phyloP scores from a whole-genome alignment of 2,113 vertebrate species.

The Tylochromis polylepis region DNA sequence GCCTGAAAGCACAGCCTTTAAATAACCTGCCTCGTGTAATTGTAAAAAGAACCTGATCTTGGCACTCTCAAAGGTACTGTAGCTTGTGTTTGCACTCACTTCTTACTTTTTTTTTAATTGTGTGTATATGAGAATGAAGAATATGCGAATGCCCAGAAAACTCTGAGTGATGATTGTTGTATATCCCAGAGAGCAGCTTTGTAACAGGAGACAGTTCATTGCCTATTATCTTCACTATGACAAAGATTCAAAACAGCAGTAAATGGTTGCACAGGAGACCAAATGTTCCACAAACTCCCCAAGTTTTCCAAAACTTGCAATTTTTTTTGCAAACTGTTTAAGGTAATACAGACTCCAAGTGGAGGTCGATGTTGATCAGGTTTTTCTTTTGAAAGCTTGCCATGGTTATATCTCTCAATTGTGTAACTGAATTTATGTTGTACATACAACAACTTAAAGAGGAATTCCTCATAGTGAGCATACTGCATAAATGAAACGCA shows the following conservation, averaged over 20 bases:
- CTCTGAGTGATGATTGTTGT: conserved; percentile 26
- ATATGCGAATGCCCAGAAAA: not conserved
- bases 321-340: not conserved
- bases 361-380: not conserved
- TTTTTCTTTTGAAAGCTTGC: not conserved
- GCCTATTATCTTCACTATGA: conserved; percentile 32
- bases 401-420: not conserved
- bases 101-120: not conserved
- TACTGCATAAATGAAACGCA: not conserved
- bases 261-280: conserved; percentile 1
- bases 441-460: not conserved
- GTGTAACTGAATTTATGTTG: not conserved
- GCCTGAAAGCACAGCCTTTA: not conserved
- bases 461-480: not conserved
- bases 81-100: not conserved
- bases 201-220: conserved; percentile 18
- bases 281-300: conserved; percentile 5
- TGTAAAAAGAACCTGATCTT: not conserved
- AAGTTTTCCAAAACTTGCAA: conserved; percentile 21
- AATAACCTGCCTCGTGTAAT: not conserved
- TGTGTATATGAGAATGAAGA: not conserved
- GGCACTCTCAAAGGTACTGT: not conserved
- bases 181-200: conserved; percentile 8
- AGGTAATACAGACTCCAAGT: conserved; percentile 4
- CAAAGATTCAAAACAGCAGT: conserved; percentile 31